Evolutionary conservation across 2,797 vertebrate genomes (phyloP).

Genomic region (Hyperoplus immaculatus): DNA sequence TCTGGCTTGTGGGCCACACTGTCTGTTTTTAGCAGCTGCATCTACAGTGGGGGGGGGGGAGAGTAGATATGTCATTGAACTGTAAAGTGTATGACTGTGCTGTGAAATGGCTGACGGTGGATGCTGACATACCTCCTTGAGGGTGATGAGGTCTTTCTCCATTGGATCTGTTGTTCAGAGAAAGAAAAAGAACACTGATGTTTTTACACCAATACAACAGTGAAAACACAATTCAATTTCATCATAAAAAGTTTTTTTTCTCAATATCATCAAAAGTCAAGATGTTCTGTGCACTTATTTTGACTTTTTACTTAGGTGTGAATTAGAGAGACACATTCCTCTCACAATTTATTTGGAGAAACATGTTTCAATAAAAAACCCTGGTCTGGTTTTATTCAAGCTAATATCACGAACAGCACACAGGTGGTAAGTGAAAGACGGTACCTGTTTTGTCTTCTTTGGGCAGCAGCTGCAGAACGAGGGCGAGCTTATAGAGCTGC

Average conservation of each 20-base stretch:
- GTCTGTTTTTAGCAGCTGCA: conserved; percentile 73
- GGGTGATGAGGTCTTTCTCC: conserved; percentile 68
- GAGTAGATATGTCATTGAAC: not conserved
- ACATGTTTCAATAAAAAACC: not conserved
- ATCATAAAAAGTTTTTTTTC: too few relatives aligned
- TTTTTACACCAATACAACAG: conserved; percentile 18
- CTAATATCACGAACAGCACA: not conserved
- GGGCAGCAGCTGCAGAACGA: conserved; percentile 88
- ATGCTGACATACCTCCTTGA: conserved; percentile 75
- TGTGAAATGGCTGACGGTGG: not conserved
- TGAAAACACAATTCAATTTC: not conserved
- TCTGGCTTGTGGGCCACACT: conserved; percentile 53
- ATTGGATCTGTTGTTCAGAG: conserved; percentile 60
- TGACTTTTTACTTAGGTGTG: not conserved
- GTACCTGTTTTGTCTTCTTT: conserved; percentile 82
- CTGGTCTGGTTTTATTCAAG: not conserved
- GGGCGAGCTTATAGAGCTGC: conserved; percentile 89
- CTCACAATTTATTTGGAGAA: not conserved
- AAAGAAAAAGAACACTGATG: conserved; percentile 18
- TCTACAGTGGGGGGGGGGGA: conserved; percentile 42
- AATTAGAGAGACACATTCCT: not conserved
- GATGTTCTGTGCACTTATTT: not conserved
- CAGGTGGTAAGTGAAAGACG: not conserved
- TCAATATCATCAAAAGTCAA: not conserved
- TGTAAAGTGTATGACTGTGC: not conserved